Percentiles rank a stretch among this genome's conserved stretches.
phyloP scores from a whole-genome alignment of 2,888 invertebrate species.

The Halictus quadricinctus region DNA sequence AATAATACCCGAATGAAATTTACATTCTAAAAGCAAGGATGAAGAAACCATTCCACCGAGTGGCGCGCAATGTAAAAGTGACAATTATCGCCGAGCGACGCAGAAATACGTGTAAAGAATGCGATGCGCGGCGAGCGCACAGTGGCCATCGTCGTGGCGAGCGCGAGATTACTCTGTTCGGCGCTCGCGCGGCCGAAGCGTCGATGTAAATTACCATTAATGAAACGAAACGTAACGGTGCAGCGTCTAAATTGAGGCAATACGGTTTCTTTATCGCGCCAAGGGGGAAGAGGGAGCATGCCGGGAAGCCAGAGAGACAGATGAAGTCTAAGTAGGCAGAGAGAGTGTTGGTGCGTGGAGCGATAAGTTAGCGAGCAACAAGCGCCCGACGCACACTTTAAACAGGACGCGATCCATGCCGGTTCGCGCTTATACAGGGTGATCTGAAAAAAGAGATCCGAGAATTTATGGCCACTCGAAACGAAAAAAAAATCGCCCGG shows the following conservation, averaged over 20 bases:
- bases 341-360: conserved; percentile 44
- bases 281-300: conserved; percentile 1
- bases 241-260: conserved; percentile 51
- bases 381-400: conserved; percentile 40
- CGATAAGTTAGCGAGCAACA: conserved; percentile 56
- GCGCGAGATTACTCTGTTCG: conserved; percentile 14
- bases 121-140: neutral
- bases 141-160: neutral
- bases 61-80: neutral
- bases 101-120: neutral
- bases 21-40: neutral
- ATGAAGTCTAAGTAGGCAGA: conserved; percentile 42
- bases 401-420: conserved; percentile 10
- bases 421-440: conserved; percentile 14
- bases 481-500: neutral
- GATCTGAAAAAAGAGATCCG: neutral
- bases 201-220: conserved; percentile 53
- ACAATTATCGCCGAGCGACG: neutral
- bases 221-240: conserved; percentile 51
- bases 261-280: conserved; percentile 42
- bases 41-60: neutral
- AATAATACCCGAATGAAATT: neutral
- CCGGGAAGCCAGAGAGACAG: conserved; percentile 18
- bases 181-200: conserved; percentile 29
- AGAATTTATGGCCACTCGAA: neutral